phyloP scores from a whole-genome alignment of 2,113 vertebrate species.

The Python bivittatus region DNA sequence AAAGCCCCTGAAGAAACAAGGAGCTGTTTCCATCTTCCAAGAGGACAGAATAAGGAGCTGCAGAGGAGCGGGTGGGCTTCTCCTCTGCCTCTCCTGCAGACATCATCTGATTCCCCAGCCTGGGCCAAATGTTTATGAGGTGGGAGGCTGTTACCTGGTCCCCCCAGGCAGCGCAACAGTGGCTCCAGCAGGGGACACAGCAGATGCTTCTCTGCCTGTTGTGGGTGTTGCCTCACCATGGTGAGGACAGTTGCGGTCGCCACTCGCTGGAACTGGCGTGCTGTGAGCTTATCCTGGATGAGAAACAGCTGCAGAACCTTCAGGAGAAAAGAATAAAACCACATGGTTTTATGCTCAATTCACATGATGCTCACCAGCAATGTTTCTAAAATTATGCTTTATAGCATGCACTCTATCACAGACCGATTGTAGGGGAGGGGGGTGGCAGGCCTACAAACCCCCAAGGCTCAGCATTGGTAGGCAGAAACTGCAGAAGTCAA shows the following conservation, averaged over 20 bases:
- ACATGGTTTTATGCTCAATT: neutral
- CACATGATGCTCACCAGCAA: neutral
- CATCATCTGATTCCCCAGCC: rapidly evolving
- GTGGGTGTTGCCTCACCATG: slow-evolving; percentile 78
- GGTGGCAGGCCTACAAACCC: neutral
- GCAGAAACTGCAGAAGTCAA: neutral
- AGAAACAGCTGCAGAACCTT: slow-evolving; percentile 90
- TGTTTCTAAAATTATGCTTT: neutral
- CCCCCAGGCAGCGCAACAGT: slow-evolving; percentile 69
- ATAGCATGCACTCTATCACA: neutral
- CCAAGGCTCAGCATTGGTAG: neutral
- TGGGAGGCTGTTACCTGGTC: slow-evolving; percentile 62
- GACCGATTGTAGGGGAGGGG: neutral
- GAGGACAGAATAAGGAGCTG: neutral
- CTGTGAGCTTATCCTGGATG: slow-evolving; percentile 81
- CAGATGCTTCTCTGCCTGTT: slow-evolving; percentile 77
- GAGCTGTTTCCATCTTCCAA: neutral
- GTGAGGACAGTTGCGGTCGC: slow-evolving; percentile 80
- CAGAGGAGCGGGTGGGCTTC: too few species aligned
- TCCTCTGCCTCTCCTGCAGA: neutral
- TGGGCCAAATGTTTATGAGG: rapidly evolving
- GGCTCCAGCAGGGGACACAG: slow-evolving; percentile 81
- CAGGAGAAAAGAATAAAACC: neutral
- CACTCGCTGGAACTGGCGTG: slow-evolving; percentile 87
- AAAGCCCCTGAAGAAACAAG: neutral